A percentile compares a stretch with the other conserved stretches of the same genome.
phyloP scores from a whole-genome alignment of 1,140 invertebrate genomes.

The Mamestra configurata region DNA sequence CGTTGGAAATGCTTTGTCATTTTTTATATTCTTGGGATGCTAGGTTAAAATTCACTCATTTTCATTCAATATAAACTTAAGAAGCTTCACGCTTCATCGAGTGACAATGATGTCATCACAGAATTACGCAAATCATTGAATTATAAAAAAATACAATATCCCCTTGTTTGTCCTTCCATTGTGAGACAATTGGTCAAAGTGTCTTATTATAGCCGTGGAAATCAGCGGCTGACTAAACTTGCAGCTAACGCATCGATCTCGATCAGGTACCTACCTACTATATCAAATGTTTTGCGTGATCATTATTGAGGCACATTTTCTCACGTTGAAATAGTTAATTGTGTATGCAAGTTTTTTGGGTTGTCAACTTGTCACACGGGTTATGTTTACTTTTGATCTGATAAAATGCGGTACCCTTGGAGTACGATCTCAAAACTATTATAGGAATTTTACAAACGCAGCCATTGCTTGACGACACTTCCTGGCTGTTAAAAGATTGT shows the following conservation, averaged over 20 bases:
- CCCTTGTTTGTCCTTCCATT: slow-evolving; percentile 52
- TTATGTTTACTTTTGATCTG: too few species aligned
- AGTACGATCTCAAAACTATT: too few species aligned
- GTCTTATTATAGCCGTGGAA: slow-evolving; percentile 22
- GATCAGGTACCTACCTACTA: too few species aligned
- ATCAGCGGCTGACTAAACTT: slow-evolving; percentile 14
- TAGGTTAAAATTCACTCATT: slow-evolving; percentile 21
- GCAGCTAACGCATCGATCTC: neutral
- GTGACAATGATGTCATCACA: slow-evolving; percentile 60
- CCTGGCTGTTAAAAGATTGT: too few species aligned
- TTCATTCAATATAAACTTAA: slow-evolving; percentile 23
- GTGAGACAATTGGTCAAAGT: slow-evolving; percentile 45
- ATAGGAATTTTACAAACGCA: too few species aligned
- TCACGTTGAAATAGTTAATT: too few species aligned
- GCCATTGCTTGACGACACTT: too few species aligned
- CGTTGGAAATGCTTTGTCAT: neutral
- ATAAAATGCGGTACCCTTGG: too few species aligned
- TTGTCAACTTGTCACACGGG: too few species aligned
- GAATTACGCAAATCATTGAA: slow-evolving; percentile 54
- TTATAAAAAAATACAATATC: slow-evolving; percentile 54
- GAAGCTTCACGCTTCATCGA: slow-evolving; percentile 55
- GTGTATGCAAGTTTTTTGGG: too few species aligned
- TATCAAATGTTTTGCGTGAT: too few species aligned
- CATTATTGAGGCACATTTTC: too few species aligned
- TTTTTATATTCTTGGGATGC: neutral